Conservation (phyloP, 2,888 invertebrate genomes). For the Sesamia inferens region DNA sequence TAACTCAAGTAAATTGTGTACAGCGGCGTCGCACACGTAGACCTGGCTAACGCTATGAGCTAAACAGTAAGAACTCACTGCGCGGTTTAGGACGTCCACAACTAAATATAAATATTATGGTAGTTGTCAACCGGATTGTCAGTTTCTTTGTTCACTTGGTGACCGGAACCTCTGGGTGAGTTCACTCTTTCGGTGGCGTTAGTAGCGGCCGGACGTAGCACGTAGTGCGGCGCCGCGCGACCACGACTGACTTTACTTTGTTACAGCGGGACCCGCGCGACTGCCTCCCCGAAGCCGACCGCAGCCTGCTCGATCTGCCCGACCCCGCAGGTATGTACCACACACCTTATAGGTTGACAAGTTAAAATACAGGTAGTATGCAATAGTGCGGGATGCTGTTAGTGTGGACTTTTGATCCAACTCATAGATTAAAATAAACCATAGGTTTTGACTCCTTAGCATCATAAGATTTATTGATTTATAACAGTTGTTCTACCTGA, state of each 20-base stretch:
- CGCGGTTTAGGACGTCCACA: constrained; percentile 12
- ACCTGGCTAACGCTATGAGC: constrained; percentile 49
- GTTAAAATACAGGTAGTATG: neutral
- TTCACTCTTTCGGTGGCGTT: constrained; percentile 34
- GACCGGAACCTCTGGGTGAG: constrained; percentile 27
- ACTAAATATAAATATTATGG: neutral
- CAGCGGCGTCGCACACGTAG: constrained; percentile 58
- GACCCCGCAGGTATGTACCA: constrained; percentile 81
- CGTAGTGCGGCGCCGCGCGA: constrained; percentile 54
- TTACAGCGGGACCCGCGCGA: constrained; percentile 83
- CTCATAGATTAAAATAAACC: neutral
- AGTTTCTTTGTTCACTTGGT: neutral
- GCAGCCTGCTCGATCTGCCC: constrained; percentile 81
- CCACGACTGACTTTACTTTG: constrained; percentile 51
- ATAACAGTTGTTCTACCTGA: neutral
- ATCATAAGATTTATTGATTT: neutral
- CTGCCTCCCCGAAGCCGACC: constrained; percentile 82
- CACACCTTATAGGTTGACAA: neutral
- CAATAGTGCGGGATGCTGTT: neutral
- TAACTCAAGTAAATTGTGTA: constrained; percentile 53
- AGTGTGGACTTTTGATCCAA: neutral
- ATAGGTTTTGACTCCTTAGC: neutral
- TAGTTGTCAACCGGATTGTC: neutral
- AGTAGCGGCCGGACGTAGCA: constrained; percentile 42
- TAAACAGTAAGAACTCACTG: constrained; percentile 26